Evolutionary conservation across 2,113 vertebrate species (phyloP).

Genomic region (Elanoides forficatus): DNA sequence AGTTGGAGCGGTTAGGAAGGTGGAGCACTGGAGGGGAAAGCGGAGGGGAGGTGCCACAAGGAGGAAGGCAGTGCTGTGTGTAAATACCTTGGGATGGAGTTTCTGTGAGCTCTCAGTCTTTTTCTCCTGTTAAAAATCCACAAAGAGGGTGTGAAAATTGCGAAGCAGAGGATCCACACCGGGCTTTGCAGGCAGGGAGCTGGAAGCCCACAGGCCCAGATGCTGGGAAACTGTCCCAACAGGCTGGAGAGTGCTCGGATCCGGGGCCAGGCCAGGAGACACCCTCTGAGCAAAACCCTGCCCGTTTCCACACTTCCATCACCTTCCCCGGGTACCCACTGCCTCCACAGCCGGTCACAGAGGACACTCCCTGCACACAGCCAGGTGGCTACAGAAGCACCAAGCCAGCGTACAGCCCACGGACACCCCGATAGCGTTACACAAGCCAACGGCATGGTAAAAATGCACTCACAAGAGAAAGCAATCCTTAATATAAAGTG

Average conservation of each 20-base stretch:
- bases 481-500: neutral
- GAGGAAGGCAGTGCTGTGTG: constrained; percentile 11
- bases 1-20: constrained; percentile 38
- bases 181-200: neutral
- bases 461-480: neutral
- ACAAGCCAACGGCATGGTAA: rapidly evolving
- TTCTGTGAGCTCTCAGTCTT: constrained; percentile 86
- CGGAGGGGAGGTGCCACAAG: constrained; percentile 7
- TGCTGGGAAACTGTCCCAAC: neutral
- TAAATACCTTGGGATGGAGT: constrained; percentile 89
- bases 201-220: neutral
- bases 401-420: neutral
- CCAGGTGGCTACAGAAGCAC: neutral
- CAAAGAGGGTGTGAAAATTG: constrained; percentile 63
- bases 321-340: neutral
- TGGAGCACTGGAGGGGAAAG: neutral
- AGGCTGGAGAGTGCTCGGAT: neutral
- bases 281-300: neutral
- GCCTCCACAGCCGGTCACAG: neutral
- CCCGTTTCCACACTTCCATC: neutral
- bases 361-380: neutral
- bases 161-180: neutral
- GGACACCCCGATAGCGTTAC: rapidly evolving
- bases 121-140: constrained; percentile 90
- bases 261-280: neutral